A percentile compares a stretch with the other conserved stretches of the same genome.
These are phyloP conservation scores for Hirtodrosophila trivittata DNA, from an alignment of 2,888 invertebrate species.

Conservation along the genomic window DNA sequence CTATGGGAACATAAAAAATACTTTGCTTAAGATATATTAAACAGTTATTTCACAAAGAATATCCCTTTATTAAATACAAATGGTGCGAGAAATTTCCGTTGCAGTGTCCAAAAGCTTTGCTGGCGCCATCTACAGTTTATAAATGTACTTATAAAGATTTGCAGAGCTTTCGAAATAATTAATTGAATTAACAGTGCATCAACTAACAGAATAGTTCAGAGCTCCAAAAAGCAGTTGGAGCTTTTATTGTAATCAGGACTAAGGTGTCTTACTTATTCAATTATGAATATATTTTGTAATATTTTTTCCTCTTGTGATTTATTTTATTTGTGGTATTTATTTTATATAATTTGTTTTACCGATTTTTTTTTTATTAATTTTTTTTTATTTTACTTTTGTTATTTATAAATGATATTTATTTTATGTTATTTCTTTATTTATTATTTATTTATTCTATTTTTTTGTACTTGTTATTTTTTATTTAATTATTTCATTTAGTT, in stretches of 20 bases:
- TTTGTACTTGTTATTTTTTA: not conserved
- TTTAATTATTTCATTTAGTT: not conserved
- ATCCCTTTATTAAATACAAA: slow-evolving; percentile 1
- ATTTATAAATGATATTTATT: not conserved
- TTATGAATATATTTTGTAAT: too few species aligned
- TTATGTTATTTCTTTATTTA: not conserved
- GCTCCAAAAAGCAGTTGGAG: too few species aligned
- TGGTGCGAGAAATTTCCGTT: not conserved
- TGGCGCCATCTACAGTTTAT: slow-evolving; percentile 23
- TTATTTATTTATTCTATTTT: not conserved
- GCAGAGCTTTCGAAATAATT: too few species aligned
- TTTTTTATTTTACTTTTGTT: not conserved
- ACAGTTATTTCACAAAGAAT: not conserved
- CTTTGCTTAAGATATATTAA: too few species aligned
- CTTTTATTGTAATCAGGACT: too few species aligned
- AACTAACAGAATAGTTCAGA: too few species aligned
- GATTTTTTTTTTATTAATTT: not conserved
- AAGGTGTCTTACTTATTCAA: too few species aligned
- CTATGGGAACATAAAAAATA: too few species aligned
- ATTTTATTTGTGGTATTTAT: too few species aligned
- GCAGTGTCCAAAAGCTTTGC: slow-evolving; percentile 5
- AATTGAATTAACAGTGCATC: too few species aligned
- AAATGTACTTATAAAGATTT: too few species aligned
- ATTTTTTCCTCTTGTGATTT: too few species aligned
- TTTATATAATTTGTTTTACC: not conserved